Base-by-base conservation (phyloP, 2,888 invertebrate genomes). In the Chloromyia formosa region DNA sequence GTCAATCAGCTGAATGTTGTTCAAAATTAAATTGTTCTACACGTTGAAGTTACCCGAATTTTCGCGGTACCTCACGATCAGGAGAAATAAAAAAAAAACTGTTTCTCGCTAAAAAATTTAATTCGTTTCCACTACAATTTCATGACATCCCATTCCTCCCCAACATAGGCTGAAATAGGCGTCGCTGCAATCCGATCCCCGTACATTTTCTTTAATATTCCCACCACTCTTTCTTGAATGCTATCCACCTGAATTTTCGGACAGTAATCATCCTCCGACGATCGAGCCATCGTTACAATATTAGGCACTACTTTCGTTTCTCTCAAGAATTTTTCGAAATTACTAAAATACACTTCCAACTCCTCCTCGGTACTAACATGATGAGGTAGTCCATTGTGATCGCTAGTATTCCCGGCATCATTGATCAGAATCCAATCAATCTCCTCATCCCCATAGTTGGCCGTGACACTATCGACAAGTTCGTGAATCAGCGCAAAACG, bases 211-310 rank as follows among this genome's bases (percentile, higher is more conserved):
- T 86, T 86, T 49, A 94, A 83, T 74, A 89, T 86, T 73, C 88
- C 84, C 64, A 93, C 80, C 5, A 93, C 92, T 53, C 88, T 86
- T 10, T 88, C 86, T 83, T 96, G 94, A 77, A 96, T 95, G 61
- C 86, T 85, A 74, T 94, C 92, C 42, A 96, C 95, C 84, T 94
- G 93, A 81, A 93, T 89, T 18, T 89, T 86, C 0, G 96, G 96
- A 80, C 96, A 96, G 82, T 96, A 97, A 78, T 95, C 95, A 82
- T 97, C 96, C 56, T 91, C 90, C 66, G 94, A 92, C 0, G 96
- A 96, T 80, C 95, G 88, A 0, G 96, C 92, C 64, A 96, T 89
- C 0, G 96, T 96, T 16, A 85, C 81, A 58, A 96, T 87, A 27
- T 93, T 83, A 18, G 74, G 74, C 10, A 22, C n/a, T 0, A 91